Evolutionary conservation across 2,113 vertebrate species (phyloP), one percentile per base, ranked within the genome.

Genomic region (Phyllostomus hastatus): DNA sequence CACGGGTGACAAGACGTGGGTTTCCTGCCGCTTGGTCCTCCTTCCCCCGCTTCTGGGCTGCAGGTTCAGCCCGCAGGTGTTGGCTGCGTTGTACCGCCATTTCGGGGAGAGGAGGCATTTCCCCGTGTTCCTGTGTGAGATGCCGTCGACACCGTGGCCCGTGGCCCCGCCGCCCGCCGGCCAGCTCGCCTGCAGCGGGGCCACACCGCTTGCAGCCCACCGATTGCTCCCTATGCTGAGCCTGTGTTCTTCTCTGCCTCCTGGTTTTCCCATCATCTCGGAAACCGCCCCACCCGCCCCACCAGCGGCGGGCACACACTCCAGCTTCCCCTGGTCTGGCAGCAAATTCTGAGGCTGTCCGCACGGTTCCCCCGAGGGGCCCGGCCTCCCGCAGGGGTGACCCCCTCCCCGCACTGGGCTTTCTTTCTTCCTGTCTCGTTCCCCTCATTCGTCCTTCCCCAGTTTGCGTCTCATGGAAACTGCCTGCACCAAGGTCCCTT

Each of bases 71-170:
- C 24, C 22, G 12, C 38, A 31, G 8, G 8, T 48, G 33, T 5
- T 4, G 24, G 4, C 48, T n/a, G 33, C 20, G 0, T 10, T 22
- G 19, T 35, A 11, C 33, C 41, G n/a, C 35, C 35, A 11, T 82
- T 54, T 61, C 82, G 46, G 12, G 67, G 28, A 7, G 3, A 20
- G 59, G 46, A 66, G n/a, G 17, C 10, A 19, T 33, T 31, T 46
- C 15, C 41, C 4, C 16, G 6, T 31, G 31, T 41, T 7, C 86
- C 33, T 75, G 66, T 20, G 7, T 72, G n/a, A 24, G 72, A 48
- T n/a, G n/a, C 24, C 11, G 1, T 7, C 0, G 1, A 4, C 10
- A 20, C 33, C 11, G 16, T 7, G 7, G 4, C 38, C 6, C 24
- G 0, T 2, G 10, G 33, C 14, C n/a, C 41, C 66, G 81, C 22